phyloP scores from a whole-genome alignment of 2,888 invertebrate species.

The Neocrepidodera transversa region DNA sequence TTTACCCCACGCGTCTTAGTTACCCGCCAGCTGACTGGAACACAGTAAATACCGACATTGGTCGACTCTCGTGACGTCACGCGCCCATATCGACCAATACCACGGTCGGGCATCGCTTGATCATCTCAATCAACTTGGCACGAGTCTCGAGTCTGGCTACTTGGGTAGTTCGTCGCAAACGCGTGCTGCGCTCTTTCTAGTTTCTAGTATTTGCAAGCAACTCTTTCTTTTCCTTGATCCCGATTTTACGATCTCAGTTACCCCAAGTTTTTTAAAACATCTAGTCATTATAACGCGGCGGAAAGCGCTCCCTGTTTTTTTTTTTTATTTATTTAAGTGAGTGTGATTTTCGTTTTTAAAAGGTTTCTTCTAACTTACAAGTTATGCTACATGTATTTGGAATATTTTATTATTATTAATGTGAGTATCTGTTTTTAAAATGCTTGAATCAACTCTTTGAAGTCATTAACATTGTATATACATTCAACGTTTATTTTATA shows the following conservation, averaged over 20 bases:
- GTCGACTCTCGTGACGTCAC: conserved; percentile 57
- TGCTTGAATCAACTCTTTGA: too few species aligned
- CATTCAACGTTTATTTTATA: too few species aligned
- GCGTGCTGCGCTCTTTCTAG: conserved; percentile 55
- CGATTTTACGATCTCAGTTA: conserved; percentile 17
- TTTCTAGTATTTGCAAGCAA: conserved; percentile 36
- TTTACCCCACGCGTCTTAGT: conserved; percentile 56
- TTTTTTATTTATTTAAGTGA: conserved; percentile 12
- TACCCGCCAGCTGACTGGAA: conserved; percentile 57
- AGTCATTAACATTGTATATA: too few species aligned
- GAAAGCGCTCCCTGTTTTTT: neutral
- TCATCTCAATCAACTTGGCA: conserved; percentile 59
- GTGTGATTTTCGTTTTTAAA: conserved; percentile 16
- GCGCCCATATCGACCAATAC: conserved; percentile 58
- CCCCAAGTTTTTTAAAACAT: conserved; percentile 2
- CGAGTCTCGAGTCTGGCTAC: conserved; percentile 56
- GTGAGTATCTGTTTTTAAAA: conserved; percentile 32
- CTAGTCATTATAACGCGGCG: conserved; percentile 20
- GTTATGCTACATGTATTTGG: conserved; percentile 39
- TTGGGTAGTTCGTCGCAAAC: conserved; percentile 51
- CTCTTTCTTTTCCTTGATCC: conserved; percentile 16
- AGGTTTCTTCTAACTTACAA: conserved; percentile 6
- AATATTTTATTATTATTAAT: conserved; percentile 28
- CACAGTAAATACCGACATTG: conserved; percentile 58
- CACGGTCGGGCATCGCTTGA: conserved; percentile 58